These are phyloP conservation scores for Amorpha juglandis DNA, from an alignment of 2,888 invertebrate genomes.

Conservation along the genomic window DNA sequence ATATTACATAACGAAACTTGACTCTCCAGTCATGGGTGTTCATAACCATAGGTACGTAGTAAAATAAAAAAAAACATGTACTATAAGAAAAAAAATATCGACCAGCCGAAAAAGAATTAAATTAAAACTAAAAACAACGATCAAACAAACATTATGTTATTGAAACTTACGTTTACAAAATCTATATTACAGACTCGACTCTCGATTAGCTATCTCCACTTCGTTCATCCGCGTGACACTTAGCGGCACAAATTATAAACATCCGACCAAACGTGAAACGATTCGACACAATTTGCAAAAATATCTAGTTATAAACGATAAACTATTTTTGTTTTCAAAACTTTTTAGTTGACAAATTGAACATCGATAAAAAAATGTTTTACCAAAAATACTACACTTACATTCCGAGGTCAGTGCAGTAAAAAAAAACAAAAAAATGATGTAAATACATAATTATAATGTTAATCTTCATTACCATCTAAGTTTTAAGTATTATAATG, in stretches of 20 bases:
- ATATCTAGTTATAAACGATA: not conserved
- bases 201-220: conserved; percentile 47
- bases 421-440: too few relatives aligned
- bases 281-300: not conserved
- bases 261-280: not conserved
- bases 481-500: too few relatives aligned
- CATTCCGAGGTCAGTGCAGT: too few relatives aligned
- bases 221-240: conserved; percentile 14
- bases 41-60: conserved; percentile 36
- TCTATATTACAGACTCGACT: conserved; percentile 72
- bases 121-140: conserved; percentile 70
- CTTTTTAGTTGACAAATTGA: too few relatives aligned
- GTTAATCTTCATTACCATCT: too few relatives aligned
- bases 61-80: conserved; percentile 36
- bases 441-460: too few relatives aligned
- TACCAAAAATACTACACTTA: too few relatives aligned
- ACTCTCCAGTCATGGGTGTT: conserved; percentile 29
- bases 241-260: conserved; percentile 1
- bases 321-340: too few relatives aligned
- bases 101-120: conserved; percentile 52
- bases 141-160: conserved; percentile 60
- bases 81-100: conserved; percentile 44
- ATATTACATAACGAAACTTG: not conserved
- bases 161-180: conserved; percentile 59
- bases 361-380: too few relatives aligned